These are phyloP conservation scores for Helicoverpa assulta DNA, from an alignment of 2,888 invertebrate species.

Conservation along the genomic window DNA sequence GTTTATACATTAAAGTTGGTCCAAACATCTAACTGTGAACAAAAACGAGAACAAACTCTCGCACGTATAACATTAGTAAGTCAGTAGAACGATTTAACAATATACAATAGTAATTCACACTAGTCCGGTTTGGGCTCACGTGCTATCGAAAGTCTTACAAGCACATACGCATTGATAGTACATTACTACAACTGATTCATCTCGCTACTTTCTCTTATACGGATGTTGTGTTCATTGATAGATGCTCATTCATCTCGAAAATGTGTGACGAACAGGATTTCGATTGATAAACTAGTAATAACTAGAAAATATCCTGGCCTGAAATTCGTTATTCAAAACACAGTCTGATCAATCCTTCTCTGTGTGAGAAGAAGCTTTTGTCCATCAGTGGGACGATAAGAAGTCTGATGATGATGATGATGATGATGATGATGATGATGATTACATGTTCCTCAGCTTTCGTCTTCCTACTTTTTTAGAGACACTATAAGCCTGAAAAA, in stretches of 20 bases:
- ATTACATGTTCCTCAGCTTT: too few species aligned
- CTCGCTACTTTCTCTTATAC: constrained; percentile 60
- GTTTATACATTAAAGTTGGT: neutral
- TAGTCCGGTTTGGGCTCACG: constrained; percentile 32
- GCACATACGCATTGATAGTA: constrained; percentile 34
- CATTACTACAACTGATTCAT: constrained; percentile 58
- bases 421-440: too few species aligned
- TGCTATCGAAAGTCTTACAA: constrained; percentile 47
- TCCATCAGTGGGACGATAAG: too few species aligned
- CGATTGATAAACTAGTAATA: constrained; percentile 15
- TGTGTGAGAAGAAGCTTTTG: too few species aligned
- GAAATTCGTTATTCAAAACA: too few species aligned
- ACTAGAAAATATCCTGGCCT: constrained; percentile 6
- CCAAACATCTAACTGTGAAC: neutral
- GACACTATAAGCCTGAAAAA: too few species aligned
- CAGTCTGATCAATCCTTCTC: too few species aligned
- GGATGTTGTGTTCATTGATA: constrained; percentile 45
- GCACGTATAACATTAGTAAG: constrained; percentile 15
- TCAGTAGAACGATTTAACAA: constrained; percentile 45
- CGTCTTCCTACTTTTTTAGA: too few species aligned
- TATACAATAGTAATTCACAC: constrained; percentile 40
- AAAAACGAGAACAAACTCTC: neutral
- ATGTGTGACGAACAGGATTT: constrained; percentile 21
- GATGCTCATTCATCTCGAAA: constrained; percentile 40
- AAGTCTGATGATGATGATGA: too few species aligned